Evolutionary conservation across 1,140 invertebrate species (phyloP), one percentile per base, ranked within the genome.

Genomic region (Coboldia fuscipes): DNA sequence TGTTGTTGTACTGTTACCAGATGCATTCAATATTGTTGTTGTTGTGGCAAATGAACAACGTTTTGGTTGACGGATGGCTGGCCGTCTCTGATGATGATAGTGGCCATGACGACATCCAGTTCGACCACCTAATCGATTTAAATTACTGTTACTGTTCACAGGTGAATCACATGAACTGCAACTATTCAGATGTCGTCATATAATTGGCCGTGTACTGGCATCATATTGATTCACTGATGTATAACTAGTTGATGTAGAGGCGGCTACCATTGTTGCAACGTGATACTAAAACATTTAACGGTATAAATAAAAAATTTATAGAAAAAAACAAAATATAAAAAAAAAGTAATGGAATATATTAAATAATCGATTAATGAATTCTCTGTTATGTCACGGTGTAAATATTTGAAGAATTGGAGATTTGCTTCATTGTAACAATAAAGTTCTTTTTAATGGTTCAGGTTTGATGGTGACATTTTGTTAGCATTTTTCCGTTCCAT

Each of bases 181-280:
- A 42, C 48, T 52, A 46, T 49, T 54, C 24, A 50, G 50, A 45
- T 53, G 48, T 27, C 51, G 51, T 54, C 51, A 54, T 42, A 54
- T 54, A 37, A 54, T 44, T 30, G 43, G 48, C 29, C 51, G 48
- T 27, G n/a, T n/a, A 18, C 39, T 42, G 12, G 37, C 36, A 33
- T 33, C 36, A 37, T 51, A 42, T 39, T 54, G 50, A 39, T 52
- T 52, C 29, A 55, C 48, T 20, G 50, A 55, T 18, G 49, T 47
- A 39, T 54, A 54, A 39, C 51, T 50, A 26, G 54, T 50, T 33
- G 52, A 50, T 12, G 52, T 50, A 17, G 51, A 53, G 19, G 52
- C 48, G 16, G 50, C 51, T 33, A 55, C 50, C 48, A 53, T 50
- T 21, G 50, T 50, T 16, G 52, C 52, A 35, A 55, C 50, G 23